These are phyloP conservation scores for Coptotermes formosanus DNA, from an alignment of 1,140 invertebrate genomes.

Conservation along the genomic window DNA sequence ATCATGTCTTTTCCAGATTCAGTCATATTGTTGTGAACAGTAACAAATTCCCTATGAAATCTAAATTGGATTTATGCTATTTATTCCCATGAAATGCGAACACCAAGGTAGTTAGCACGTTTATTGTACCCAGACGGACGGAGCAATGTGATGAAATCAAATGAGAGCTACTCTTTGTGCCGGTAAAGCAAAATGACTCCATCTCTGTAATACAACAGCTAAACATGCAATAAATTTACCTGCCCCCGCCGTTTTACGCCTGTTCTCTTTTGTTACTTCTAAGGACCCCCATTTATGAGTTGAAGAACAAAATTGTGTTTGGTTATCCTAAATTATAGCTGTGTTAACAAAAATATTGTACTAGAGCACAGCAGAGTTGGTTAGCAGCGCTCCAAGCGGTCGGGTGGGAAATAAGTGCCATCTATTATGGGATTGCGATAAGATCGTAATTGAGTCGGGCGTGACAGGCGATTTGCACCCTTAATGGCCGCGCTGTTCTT, in stretches of 20 bases:
- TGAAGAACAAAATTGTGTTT: conserved; percentile 19
- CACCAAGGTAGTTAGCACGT: no score
- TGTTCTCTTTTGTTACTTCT: conserved; percentile 19
- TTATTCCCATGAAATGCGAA: no score
- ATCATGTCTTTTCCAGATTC: no score
- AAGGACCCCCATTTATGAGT: conserved; percentile 8
- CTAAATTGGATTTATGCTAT: no score
- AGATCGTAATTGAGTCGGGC: conserved; percentile 33
- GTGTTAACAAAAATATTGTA: conserved; percentile 17
- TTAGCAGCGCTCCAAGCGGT: background rate
- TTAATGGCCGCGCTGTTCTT: conserved; percentile 30
- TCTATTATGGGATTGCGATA: conserved; percentile 33
- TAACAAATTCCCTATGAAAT: no score
- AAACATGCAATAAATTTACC: conserved; percentile 5
- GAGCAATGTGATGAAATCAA: background rate
- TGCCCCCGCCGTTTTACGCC: background rate
- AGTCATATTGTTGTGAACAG: no score
- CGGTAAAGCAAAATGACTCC: background rate
- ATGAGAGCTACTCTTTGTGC: background rate
- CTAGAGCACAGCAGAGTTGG: background rate
- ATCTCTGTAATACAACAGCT: background rate
- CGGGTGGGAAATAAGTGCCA: conserved; percentile 31
- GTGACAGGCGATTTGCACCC: conserved; percentile 33
- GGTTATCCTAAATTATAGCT: conserved; percentile 16
- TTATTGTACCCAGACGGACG: no score